These are phyloP conservation scores for Physocephala rufipes DNA, from an alignment of 2,888 invertebrate genomes.

Conservation along the genomic window DNA sequence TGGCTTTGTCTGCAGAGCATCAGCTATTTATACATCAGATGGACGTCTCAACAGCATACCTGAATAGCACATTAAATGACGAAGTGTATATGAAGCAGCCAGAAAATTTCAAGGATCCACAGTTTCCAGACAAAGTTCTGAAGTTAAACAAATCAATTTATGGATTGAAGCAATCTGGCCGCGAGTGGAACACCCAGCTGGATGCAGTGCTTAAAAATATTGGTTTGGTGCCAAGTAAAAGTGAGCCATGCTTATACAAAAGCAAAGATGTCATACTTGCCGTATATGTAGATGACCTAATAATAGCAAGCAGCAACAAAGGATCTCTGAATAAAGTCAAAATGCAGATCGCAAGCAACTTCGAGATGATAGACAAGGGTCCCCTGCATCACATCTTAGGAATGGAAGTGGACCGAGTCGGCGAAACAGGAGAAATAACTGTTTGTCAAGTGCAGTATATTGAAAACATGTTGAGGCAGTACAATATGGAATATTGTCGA, in stretches of 20 bases:
- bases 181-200: conserved; percentile 46
- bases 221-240: conserved; percentile 40
- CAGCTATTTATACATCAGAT: conserved; percentile 44
- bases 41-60: conserved; percentile 45
- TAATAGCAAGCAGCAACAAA: conserved; percentile 42
- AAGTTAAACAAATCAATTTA: conserved; percentile 44
- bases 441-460: background rate
- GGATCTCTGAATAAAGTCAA: conserved; percentile 39
- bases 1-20: conserved; percentile 46
- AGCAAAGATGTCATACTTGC: conserved; percentile 34
- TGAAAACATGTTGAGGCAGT: background rate
- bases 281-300: conserved; percentile 43
- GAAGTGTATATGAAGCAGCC: conserved; percentile 42
- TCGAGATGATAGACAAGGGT: background rate
- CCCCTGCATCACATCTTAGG: background rate
- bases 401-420: background rate
- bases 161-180: conserved; percentile 47
- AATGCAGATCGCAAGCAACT: conserved; percentile 30
- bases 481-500: background rate
- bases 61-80: conserved; percentile 44
- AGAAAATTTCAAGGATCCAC: conserved; percentile 33
- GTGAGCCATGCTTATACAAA: conserved; percentile 43
- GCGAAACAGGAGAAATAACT: background rate
- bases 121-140: conserved; percentile 18
- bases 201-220: conserved; percentile 39